Conservation (phyloP, 1,140 invertebrate genomes). For the Laupala kohalensis region DNA sequence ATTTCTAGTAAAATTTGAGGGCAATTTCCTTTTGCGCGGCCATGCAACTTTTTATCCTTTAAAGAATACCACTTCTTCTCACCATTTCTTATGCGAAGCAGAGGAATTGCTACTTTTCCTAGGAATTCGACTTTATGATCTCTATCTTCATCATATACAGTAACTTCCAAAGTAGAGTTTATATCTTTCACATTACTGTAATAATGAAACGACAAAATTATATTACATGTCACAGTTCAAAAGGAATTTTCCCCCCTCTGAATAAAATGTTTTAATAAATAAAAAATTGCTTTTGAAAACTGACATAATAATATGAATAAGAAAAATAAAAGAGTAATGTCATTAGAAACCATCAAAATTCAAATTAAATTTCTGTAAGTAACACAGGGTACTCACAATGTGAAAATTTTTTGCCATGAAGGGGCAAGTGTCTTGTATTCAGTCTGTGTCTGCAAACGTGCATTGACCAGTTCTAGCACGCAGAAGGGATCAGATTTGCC, state of each 20-base stretch:
- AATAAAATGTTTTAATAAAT: not conserved
- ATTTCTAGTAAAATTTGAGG: conserved; percentile 88
- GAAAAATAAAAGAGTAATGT: not conserved
- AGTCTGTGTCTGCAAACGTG: conserved; percentile 91
- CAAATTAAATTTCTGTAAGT: not conserved
- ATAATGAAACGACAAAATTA: conserved; percentile 19
- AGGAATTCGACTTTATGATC: conserved; percentile 97
- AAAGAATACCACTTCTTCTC: conserved; percentile 92
- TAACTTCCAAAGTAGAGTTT: conserved; percentile 90
- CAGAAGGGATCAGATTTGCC: conserved; percentile 96
- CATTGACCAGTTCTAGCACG: conserved; percentile 89
- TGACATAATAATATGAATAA: not conserved
- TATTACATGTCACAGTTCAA: not conserved
- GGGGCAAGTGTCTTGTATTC: conserved; percentile 95
- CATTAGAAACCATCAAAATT: not conserved
- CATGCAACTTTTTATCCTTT: conserved; percentile 89
- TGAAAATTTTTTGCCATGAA: conserved; percentile 97
- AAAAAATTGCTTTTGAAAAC: not conserved
- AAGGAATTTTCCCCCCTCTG: too few relatives aligned
- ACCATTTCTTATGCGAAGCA: conserved; percentile 75
- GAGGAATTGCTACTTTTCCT: conserved; percentile 82
- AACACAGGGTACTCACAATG: conserved; percentile 63
- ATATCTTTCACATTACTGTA: conserved; percentile 92
- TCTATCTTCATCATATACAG: conserved; percentile 94
- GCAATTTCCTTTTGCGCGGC: conserved; percentile 75